Evolutionary conservation across 2,888 invertebrate species (phyloP).

Genomic region (Phalera bucephala): DNA sequence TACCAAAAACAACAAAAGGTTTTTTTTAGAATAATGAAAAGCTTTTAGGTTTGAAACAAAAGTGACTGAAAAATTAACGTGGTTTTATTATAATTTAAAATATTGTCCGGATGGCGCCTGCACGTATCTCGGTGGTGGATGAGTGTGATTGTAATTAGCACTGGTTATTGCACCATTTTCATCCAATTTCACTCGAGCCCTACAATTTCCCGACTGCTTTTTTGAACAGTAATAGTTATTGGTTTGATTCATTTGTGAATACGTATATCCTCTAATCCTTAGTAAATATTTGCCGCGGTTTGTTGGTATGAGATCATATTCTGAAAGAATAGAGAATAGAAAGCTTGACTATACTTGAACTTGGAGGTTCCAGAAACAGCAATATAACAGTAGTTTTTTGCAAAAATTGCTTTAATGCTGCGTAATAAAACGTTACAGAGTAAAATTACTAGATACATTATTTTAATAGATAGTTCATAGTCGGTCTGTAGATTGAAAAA

Average conservation of each 20-base stretch:
- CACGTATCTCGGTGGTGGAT: background rate
- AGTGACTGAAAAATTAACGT: too few species aligned
- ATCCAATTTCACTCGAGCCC: conserved; percentile 5
- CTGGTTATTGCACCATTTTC: background rate
- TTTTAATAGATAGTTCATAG: too few species aligned
- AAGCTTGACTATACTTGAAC: too few species aligned
- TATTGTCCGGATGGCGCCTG: background rate
- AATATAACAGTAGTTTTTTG: too few species aligned
- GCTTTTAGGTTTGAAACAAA: too few species aligned
- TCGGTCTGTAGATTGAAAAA: too few species aligned
- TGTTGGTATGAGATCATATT: conserved; percentile 13
- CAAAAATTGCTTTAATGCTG: too few species aligned
- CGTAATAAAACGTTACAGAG: too few species aligned
- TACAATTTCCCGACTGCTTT: conserved; percentile 27
- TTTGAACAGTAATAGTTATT: conserved; percentile 33
- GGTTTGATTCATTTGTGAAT: conserved; percentile 19
- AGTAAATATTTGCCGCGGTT: conserved; percentile 19
- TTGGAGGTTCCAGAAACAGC: too few species aligned
- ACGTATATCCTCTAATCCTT: conserved; percentile 29
- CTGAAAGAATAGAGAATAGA: background rate
- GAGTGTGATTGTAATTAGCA: background rate
- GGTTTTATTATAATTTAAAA: background rate
- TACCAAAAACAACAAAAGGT: too few species aligned
- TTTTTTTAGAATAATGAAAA: too few species aligned
- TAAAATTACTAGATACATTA: too few species aligned